Conservation (phyloP, 1,140 invertebrate species). For the Euborellia annulipes region DNA sequence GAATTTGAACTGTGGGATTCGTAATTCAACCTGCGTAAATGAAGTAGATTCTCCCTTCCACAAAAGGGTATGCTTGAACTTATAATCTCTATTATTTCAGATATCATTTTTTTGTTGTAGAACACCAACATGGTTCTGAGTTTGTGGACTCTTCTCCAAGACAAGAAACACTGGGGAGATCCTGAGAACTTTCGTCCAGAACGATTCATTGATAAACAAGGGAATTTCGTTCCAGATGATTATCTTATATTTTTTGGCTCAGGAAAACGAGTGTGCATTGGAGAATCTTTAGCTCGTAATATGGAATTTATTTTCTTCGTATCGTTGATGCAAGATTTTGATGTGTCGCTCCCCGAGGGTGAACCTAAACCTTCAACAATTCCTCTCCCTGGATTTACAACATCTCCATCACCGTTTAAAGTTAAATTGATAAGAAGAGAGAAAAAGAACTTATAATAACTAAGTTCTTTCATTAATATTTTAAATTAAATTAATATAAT, state of each 20-base stretch:
- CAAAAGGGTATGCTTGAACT: neutral
- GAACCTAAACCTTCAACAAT: conserved; percentile 8
- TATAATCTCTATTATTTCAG: conserved; percentile 3
- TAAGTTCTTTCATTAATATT: no score
- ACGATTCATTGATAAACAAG: conserved; percentile 34
- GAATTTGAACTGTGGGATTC: no score
- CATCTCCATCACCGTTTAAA: conserved; percentile 8
- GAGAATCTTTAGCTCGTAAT: conserved; percentile 20
- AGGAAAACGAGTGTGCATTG: conserved; percentile 26
- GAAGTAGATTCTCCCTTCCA: conserved; percentile 1
- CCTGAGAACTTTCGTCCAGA: conserved; percentile 39
- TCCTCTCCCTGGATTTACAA: conserved; percentile 9
- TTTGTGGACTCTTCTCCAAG: conserved; percentile 49
- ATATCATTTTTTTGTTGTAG: conserved; percentile 27
- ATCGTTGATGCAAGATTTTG: conserved; percentile 17
- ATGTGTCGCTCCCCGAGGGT: conserved; percentile 9
- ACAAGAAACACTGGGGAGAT: conserved; percentile 38
- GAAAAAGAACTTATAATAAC: no score
- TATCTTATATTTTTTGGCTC: conserved; percentile 34
- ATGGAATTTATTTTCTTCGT: conserved; percentile 20
- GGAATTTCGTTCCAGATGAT: conserved; percentile 29
- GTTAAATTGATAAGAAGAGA: no score
- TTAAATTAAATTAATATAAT: no score
- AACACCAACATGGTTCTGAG: conserved; percentile 50
- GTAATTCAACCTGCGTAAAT: no score